Conservation (phyloP, 2,113 vertebrate genomes). For the Hassar affinis region DNA sequence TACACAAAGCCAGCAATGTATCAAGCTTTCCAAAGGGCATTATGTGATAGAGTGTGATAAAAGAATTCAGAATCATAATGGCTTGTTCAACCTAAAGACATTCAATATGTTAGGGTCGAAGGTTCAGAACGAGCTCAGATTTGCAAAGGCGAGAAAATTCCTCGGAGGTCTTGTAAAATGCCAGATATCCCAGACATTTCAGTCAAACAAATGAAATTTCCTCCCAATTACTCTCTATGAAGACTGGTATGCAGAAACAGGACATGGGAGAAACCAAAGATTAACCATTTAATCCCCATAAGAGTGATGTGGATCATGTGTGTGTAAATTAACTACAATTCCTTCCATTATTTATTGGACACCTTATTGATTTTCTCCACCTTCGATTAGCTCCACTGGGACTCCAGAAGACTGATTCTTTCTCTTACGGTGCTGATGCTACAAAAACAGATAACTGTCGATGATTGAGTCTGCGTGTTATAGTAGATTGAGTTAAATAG, state of each 20-base stretch:
- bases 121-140: slow-evolving; percentile 2
- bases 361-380: slow-evolving; percentile 51
- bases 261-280: slow-evolving; percentile 2
- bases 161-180: slow-evolving; percentile 10
- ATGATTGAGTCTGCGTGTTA: slow-evolving; percentile 1
- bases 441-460: slow-evolving; percentile 18
- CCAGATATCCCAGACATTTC: slow-evolving; percentile 1
- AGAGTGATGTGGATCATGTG: slow-evolving; percentile 30
- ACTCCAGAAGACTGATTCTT: slow-evolving; percentile 24
- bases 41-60: slow-evolving; percentile 9
- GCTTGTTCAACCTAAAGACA: slow-evolving; percentile 9
- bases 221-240: slow-evolving; percentile 22
- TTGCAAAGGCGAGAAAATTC: slow-evolving; percentile 6
- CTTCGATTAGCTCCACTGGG: slow-evolving; percentile 50
- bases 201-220: slow-evolving; percentile 36
- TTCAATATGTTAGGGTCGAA: slow-evolving; percentile 8
- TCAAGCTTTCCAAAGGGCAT: neutral
- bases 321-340: slow-evolving; percentile 48
- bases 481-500: slow-evolving; percentile 24
- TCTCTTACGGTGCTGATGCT: slow-evolving; percentile 22
- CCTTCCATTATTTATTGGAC: slow-evolving; percentile 47
- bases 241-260: neutral
- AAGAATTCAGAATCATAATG: neutral
- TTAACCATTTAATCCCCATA: slow-evolving; percentile 29
- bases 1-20: neutral